Percentiles rank a stretch among this genome's conserved stretches.
Evolutionary conservation across 2,888 invertebrate genomes (phyloP).

Genomic region (Dryocosmus kuriphilus): DNA sequence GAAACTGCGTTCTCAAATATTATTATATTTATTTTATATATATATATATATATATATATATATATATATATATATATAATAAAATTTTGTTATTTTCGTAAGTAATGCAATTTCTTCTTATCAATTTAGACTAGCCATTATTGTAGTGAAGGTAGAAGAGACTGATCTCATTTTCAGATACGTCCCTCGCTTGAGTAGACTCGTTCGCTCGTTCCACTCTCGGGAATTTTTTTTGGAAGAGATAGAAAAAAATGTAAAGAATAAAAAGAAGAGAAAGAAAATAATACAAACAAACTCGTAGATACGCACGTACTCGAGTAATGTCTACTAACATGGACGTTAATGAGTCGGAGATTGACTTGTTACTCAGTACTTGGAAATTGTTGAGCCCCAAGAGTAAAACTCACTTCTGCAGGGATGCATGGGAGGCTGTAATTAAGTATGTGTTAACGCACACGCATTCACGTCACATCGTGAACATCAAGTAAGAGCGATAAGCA

Average conservation of each 20-base stretch:
- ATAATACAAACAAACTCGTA: slow-evolving; percentile 20
- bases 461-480: slow-evolving; percentile 26
- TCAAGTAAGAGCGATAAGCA: neutral
- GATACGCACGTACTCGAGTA: slow-evolving; percentile 51
- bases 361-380: slow-evolving; percentile 60
- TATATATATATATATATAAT: neutral
- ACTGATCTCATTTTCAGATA: slow-evolving; percentile 6
- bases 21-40: too few species aligned
- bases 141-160: neutral
- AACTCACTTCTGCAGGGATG: slow-evolving; percentile 40
- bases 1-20: too few species aligned
- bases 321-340: slow-evolving; percentile 58
- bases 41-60: too few species aligned
- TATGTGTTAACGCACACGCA: slow-evolving; percentile 38
- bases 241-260: neutral
- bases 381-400: slow-evolving; percentile 31
- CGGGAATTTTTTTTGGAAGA: neutral
- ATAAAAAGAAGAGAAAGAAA: neutral
- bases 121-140: neutral
- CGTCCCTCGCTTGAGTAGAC: neutral
- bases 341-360: slow-evolving; percentile 62
- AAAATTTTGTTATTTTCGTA: neutral
- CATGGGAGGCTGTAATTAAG: slow-evolving; percentile 36
- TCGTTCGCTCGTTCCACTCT: neutral
- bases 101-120: neutral